Conservation (phyloP, 2,113 vertebrate species). For the Proterorhinus semilunaris region DNA sequence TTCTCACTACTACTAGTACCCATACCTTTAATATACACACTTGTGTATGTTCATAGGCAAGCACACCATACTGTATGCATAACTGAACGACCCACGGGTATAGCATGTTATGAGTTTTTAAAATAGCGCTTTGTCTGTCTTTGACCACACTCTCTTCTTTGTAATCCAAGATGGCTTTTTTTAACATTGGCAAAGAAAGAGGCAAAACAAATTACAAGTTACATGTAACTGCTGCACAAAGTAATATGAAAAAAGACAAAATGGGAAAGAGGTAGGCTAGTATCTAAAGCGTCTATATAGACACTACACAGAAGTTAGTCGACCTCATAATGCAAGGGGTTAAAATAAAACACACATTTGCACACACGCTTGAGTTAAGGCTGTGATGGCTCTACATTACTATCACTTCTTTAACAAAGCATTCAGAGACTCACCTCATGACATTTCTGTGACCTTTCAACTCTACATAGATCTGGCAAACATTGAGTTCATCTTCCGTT, state of each 20-base stretch:
- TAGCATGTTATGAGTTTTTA: conserved; percentile 3
- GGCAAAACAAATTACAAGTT: conserved; percentile 5
- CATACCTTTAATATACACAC: conserved; percentile 51
- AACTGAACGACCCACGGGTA: conserved; percentile 27
- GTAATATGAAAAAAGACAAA: conserved; percentile 57
- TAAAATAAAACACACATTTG: conserved; percentile 26
- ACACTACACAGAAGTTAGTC: conserved; percentile 27
- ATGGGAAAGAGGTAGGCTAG: conserved; percentile 81
- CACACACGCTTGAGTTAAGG: conserved; percentile 45
- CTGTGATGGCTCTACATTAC: conserved; percentile 37
- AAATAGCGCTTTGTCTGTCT: conserved; percentile 38
- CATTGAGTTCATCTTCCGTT: too few relatives aligned
- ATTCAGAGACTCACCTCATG: conserved; percentile 37
- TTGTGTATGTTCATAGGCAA: conserved; percentile 53
- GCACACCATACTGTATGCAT: conserved; percentile 60
- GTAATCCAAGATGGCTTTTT: conserved; percentile 23
- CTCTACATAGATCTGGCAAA: background rate
- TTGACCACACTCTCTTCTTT: background rate
- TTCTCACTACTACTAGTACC: conserved; percentile 61
- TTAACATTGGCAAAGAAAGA: conserved; percentile 13
- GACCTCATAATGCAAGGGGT: conserved; percentile 22
- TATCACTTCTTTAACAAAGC: conserved; percentile 24
- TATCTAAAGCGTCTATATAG: conserved; percentile 72
- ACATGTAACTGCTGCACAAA: background rate
- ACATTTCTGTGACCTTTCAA: conserved; percentile 31